Base-by-base conservation (phyloP, 2,797 vertebrate species). In the Oreochromis grahami region DNA sequence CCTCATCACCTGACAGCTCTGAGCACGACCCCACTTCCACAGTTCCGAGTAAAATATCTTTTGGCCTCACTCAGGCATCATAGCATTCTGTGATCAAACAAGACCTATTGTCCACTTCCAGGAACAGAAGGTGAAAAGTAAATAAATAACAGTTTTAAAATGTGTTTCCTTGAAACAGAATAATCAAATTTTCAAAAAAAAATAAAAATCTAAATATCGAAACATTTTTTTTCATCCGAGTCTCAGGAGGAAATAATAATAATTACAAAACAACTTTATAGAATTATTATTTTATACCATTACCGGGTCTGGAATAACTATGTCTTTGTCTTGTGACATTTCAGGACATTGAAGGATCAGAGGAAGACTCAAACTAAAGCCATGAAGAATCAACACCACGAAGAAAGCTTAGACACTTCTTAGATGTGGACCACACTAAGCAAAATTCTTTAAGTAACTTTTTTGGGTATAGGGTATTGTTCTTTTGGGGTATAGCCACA, bases 271-370 rank as follows among this genome's bases (percentile, higher is more conserved):
- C 14, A 17, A 29, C 24, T 48, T 29, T 24, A 68, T 21, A 68
- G n/a, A 10, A 21, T 70, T 43, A 6, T 14, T 43, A 26, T 70
- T 70, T 70, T 70, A 26, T 70, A 45, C 15, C 15, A 19, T 45
- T 48, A 17, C 41, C 4, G 9, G 9, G 10, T 14, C 9, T 29
- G 53, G 76, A 78, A 79, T 12, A n/a, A 76, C 14, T 6, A 56
- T 56, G 51, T 72, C 12, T 24, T 53, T 84, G 21, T 85, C 15
- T 56, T 80, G 60, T 90, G 50, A 17, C 15, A 38, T 94, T 95
- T 79, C 78, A 97, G 97, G 95, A 96, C 85, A 94, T 89, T 1
- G 94, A 85, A 13, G 92, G 89, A 88, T 96, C 95, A 3, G 95
- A 96, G 60, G 95, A 95, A 58, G 93, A 94, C 48, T 95, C 92